Evolutionary conservation across 2,888 invertebrate species (phyloP).

Genomic region (Hirudinaria manillensis): DNA sequence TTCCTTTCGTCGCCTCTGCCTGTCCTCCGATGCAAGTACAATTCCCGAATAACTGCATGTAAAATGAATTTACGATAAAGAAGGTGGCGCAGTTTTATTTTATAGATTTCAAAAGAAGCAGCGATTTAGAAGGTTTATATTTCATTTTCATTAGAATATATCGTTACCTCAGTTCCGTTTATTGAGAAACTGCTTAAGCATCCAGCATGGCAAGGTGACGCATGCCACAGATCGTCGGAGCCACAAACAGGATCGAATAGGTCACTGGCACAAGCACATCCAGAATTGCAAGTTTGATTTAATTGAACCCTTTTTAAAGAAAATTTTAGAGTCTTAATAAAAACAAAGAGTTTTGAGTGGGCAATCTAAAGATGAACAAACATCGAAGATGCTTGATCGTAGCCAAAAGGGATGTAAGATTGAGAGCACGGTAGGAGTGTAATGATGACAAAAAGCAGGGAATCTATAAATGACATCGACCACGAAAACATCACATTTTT

Average conservation of each 20-base stretch:
- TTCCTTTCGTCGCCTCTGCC: neutral
- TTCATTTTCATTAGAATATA: too few species aligned
- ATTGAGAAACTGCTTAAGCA: slow-evolving; percentile 52
- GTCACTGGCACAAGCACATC: slow-evolving; percentile 61
- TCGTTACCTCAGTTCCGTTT: neutral
- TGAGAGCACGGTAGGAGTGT: slow-evolving; percentile 26
- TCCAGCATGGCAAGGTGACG: slow-evolving; percentile 69
- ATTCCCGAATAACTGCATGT: neutral
- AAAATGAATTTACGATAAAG: neutral
- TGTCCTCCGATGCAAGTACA: slow-evolving; percentile 8
- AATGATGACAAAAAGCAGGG: neutral
- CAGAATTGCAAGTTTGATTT: slow-evolving; percentile 58
- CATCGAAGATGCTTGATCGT: neutral
- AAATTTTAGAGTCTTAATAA: neutral
- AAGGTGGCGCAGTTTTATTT: neutral
- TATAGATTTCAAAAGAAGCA: too few species aligned
- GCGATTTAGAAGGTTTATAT: too few species aligned
- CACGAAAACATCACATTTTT: slow-evolving; percentile 13
- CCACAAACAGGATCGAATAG: slow-evolving; percentile 65
- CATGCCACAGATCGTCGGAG: slow-evolving; percentile 61
- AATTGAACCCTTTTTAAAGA: slow-evolving; percentile 38
- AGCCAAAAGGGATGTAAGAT: slow-evolving; percentile 16
- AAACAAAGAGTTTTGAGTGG: neutral
- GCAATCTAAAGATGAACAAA: neutral
- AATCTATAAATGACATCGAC: neutral